Evolutionary conservation across 2,888 invertebrate genomes (phyloP).

Genomic region (Vannuccia rotundouncinata): DNA sequence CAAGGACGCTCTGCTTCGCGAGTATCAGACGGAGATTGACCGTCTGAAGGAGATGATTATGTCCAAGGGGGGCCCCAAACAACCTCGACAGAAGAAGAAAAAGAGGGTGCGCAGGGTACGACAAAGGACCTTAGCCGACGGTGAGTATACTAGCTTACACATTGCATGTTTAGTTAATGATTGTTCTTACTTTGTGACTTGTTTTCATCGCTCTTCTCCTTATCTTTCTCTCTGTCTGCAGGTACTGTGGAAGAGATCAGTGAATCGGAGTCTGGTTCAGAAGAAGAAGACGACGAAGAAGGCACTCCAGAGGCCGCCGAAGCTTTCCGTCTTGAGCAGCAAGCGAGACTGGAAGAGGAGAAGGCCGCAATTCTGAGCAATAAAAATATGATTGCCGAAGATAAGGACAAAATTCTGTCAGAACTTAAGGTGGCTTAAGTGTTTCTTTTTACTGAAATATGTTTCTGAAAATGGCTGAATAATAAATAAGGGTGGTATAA

Average conservation of each 20-base stretch:
- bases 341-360: slow-evolving; percentile 56
- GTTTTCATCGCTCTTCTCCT: too few species aligned
- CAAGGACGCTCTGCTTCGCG: slow-evolving; percentile 87
- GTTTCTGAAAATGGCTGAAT: not conserved
- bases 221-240: too few species aligned
- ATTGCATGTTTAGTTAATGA: not conserved
- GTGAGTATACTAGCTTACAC: not conserved
- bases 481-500: not conserved
- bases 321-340: slow-evolving; percentile 50
- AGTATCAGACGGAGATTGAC: slow-evolving; percentile 89
- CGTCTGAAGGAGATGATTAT: slow-evolving; percentile 53
- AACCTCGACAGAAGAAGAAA: slow-evolving; percentile 57
- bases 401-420: slow-evolving; percentile 60
- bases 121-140: slow-evolving; percentile 53
- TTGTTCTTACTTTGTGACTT: not conserved
- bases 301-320: slow-evolving; percentile 55
- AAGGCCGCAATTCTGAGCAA: slow-evolving; percentile 57
- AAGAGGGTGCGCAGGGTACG: slow-evolving; percentile 53
- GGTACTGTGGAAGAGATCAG: slow-evolving; percentile 10
- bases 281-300: slow-evolving; percentile 58
- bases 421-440: slow-evolving; percentile 58
- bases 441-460: too few species aligned
- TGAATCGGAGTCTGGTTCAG: slow-evolving; percentile 42
- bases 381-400: slow-evolving; percentile 50
- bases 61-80: slow-evolving; percentile 40